These are phyloP conservation scores for Pseudococcus viburni DNA, from an alignment of 2,888 invertebrate genomes.

Conservation along the genomic window DNA sequence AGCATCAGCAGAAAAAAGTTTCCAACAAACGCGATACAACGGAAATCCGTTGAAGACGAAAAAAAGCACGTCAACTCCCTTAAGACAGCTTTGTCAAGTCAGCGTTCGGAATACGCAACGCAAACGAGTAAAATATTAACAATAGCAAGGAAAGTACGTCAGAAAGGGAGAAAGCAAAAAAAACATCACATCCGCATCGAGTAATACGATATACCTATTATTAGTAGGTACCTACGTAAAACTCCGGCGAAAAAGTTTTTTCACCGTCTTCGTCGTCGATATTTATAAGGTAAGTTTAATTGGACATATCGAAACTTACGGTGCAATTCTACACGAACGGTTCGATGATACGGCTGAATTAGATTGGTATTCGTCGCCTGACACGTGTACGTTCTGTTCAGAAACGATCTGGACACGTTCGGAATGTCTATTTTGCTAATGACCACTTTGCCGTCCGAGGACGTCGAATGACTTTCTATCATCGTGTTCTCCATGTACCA, in stretches of 20 bases:
- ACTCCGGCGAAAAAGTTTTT: background rate
- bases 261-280: background rate
- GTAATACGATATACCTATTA: no score
- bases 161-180: background rate
- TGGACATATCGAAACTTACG: slow-evolving; percentile 76
- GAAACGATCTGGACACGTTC: slow-evolving; percentile 81
- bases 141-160: no score
- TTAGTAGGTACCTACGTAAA: background rate
- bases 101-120: slow-evolving; percentile 7
- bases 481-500: slow-evolving; percentile 84
- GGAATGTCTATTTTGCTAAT: slow-evolving; percentile 85
- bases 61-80: background rate
- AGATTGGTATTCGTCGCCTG: slow-evolving; percentile 90
- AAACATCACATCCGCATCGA: background rate
- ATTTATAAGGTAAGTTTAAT: background rate
- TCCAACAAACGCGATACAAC: background rate
- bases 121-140: background rate
- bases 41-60: background rate
- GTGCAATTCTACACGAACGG: slow-evolving; percentile 86
- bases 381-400: slow-evolving; percentile 90
- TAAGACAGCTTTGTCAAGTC: background rate
- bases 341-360: slow-evolving; percentile 86
- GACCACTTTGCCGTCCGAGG: slow-evolving; percentile 71
- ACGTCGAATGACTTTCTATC: slow-evolving; percentile 75
- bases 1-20: background rate